Evolutionary conservation across 2,797 vertebrate species (phyloP), one percentile per base, ranked within the genome.

Genomic region (Phalloptychus januarius): DNA sequence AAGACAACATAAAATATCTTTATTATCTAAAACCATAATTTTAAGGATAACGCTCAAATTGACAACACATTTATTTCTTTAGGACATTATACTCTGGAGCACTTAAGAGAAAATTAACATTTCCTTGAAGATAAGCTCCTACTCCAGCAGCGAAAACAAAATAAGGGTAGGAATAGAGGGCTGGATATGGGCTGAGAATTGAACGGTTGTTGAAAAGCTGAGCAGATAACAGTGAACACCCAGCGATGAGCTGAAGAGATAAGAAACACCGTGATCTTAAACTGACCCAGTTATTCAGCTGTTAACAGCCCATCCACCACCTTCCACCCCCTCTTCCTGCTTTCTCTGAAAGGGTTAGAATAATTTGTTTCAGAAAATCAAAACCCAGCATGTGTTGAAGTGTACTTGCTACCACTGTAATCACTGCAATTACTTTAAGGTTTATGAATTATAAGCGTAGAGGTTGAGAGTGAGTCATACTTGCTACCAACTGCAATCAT

Each of bases 241-340:
- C 82, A 72, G 79, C 61, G 73, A 92, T 85, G 85, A 93, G 86
- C 86, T 82, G 91, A 92, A 82, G 89, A 86, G 91, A 93, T 93
- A 91, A 89, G 83, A 91, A 89, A 87, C 75, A 75, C 83, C 79
- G 80, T 93, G 87, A 94, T 91, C 87, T 92, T 92, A 90, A 93
- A 92, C 78, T 94, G 94, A 95, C 94, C 94, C 91, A 95, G 93
- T 95, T 96, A 94, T 93, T 95, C 92, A 90, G 79, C 92, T 92
- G 92, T 92, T 70, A 90, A 95, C 93, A 87, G 82, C 80, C 82
- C 80, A 58, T 46, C 33, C 38, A 72, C 48, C 74, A 72, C 76
- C 81, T 78, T 79, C 71, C 63, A 70, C 40, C 63, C 72, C n/a
- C 46, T 45, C 70, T 58, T 45, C 40, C 20, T 74, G 61, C 73